A percentile compares a stretch with the other conserved stretches of the same genome.
phyloP scores from a whole-genome alignment of 2,113 vertebrate species.

The Callipepla squamata region DNA sequence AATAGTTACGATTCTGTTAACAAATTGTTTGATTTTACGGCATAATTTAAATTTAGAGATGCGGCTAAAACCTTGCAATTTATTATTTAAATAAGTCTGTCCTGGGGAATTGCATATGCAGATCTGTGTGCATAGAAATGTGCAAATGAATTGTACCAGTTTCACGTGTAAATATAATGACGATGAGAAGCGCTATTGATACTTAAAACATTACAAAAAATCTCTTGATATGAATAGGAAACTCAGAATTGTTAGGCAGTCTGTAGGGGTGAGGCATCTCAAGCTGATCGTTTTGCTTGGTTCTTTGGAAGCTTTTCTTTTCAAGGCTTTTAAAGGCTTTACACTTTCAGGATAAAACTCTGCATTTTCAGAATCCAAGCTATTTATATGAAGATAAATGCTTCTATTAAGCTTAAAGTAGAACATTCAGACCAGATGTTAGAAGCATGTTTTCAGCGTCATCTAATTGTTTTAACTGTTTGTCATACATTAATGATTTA shows the following conservation, averaged over 20 bases:
- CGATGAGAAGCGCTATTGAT: not conserved
- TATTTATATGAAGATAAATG: not conserved
- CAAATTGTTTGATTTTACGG: not conserved
- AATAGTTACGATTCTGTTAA: not conserved
- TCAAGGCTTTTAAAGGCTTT: not conserved
- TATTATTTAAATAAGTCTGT: conserved; percentile 21
- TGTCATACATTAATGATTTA: not conserved
- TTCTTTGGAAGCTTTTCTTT: not conserved
- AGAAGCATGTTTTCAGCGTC: not conserved
- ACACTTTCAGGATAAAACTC: not conserved
- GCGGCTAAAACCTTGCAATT: not conserved
- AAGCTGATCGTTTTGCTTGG: not conserved
- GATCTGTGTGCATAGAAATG: not conserved
- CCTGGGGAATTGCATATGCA: not conserved
- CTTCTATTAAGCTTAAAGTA: not conserved
- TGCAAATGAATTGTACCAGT: not conserved
- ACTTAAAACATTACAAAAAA: not conserved
- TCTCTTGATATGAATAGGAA: not conserved
- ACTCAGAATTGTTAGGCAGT: not conserved
- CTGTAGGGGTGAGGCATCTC: not conserved
- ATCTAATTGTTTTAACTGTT: not conserved
- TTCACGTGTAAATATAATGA: not conserved
- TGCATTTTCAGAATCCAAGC: not conserved
- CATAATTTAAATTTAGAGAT: not conserved
- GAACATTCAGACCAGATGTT: not conserved